Evolutionary conservation across 2,888 invertebrate genomes (phyloP).

Genomic region (Melanchra persicariae): DNA sequence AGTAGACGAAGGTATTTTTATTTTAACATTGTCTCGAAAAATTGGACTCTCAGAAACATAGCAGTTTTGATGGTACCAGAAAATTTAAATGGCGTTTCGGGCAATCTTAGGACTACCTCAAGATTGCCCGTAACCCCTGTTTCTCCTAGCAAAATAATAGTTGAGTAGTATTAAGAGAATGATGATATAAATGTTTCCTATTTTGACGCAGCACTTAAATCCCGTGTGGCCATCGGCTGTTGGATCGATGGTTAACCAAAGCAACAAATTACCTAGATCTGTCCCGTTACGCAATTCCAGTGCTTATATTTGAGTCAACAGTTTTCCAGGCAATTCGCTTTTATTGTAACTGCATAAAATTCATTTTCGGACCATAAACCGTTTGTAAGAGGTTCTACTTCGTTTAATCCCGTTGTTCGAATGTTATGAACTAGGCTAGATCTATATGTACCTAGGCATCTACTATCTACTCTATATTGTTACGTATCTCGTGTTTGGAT

Average conservation of each 20-base stretch:
- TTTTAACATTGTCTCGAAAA: neutral
- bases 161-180: too few relatives aligned
- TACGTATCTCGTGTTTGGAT: neutral
- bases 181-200: slow-evolving; percentile 1
- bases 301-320: neutral
- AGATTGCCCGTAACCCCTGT: too few relatives aligned
- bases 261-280: slow-evolving; percentile 37
- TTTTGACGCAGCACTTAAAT: slow-evolving; percentile 11
- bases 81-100: neutral
- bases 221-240: slow-evolving; percentile 6
- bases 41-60: neutral
- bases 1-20: neutral
- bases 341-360: slow-evolving; percentile 1
- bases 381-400: neutral
- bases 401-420: slow-evolving; percentile 4
- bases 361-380: slow-evolving; percentile 8
- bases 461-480: neutral
- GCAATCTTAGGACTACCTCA: too few relatives aligned
- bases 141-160: too few relatives aligned
- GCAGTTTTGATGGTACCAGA: neutral
- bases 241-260: slow-evolving; percentile 20
- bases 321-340: neutral
- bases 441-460: neutral
- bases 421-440: neutral
- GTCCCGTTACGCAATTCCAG: slow-evolving; percentile 28